These are phyloP conservation scores for Drosophila kuntzei DNA, from an alignment of 2,888 invertebrate species.

Conservation along the genomic window DNA sequence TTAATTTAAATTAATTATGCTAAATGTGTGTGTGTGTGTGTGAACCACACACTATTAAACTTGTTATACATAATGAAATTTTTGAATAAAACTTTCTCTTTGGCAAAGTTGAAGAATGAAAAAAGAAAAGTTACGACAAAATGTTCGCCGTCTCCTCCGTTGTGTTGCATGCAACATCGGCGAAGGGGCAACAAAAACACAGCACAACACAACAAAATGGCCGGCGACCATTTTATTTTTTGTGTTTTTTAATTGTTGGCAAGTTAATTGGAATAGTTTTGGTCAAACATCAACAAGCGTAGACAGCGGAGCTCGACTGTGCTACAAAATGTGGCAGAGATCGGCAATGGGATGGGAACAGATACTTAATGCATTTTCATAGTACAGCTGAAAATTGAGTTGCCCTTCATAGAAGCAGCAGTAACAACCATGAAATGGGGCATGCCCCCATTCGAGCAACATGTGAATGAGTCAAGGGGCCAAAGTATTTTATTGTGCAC, in stretches of 20 bases:
- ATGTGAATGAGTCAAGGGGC: conserved; percentile 5
- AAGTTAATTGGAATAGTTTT: conserved; percentile 75
- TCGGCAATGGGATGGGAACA: neutral
- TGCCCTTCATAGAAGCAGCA: conserved; percentile 4
- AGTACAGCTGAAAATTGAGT: neutral
- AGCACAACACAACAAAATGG: conserved; percentile 39
- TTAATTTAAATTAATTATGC: conserved; percentile 61
- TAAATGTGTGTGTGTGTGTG: conserved; percentile 3
- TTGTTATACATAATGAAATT: conserved; percentile 63
- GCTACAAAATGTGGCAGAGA: neutral
- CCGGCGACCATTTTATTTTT: conserved; percentile 39
- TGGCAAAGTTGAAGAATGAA: conserved; percentile 41
- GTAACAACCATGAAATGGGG: conserved; percentile 37
- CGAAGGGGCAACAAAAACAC: neutral
- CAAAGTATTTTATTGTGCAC: conserved; percentile 51
- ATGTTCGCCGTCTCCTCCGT: conserved; percentile 22
- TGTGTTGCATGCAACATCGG: conserved; percentile 38
- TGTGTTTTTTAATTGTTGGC: conserved; percentile 41
- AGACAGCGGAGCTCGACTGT: neutral
- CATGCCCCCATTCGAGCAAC: neutral
- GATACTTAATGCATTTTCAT: conserved; percentile 20
- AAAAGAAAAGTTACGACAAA: conserved; percentile 26
- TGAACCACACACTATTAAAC: conserved; percentile 28
- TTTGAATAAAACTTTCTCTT: conserved; percentile 64
- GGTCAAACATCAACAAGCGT: conserved; percentile 57